A percentile compares a stretch with the other conserved stretches of the same genome.
Evolutionary conservation across 2,888 invertebrate species (phyloP).

Genomic region (Caenorhabditis doughertyi): DNA sequence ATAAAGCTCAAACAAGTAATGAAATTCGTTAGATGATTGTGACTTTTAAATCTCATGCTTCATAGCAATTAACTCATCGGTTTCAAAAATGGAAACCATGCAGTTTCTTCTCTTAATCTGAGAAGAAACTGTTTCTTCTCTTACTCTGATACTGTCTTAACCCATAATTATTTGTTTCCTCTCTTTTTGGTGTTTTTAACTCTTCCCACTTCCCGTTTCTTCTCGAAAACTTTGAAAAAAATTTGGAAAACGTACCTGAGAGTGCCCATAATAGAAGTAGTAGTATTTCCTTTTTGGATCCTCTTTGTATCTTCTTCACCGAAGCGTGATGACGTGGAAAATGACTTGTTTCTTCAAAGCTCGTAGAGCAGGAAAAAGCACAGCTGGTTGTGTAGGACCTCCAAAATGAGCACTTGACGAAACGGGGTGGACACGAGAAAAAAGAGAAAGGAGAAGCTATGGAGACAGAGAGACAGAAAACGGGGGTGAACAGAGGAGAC

Average conservation of each 20-base stretch:
- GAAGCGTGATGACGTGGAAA: constrained; percentile 51
- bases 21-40: too few relatives aligned
- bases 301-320: constrained; percentile 26
- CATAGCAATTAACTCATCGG: too few relatives aligned
- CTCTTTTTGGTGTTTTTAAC: neutral
- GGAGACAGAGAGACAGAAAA: constrained; percentile 32
- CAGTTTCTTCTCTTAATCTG: too few relatives aligned
- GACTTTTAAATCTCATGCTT: too few relatives aligned
- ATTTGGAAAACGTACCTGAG: constrained; percentile 37
- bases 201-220: neutral
- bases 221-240: neutral
- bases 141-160: too few relatives aligned
- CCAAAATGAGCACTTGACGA: constrained; percentile 61
- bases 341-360: constrained; percentile 22
- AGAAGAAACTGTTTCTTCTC: too few relatives aligned
- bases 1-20: too few relatives aligned
- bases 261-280: constrained; percentile 45
- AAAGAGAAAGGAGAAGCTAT: constrained; percentile 6
- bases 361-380: constrained; percentile 38
- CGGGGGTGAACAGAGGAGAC: constrained; percentile 16
- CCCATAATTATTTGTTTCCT: too few relatives aligned
- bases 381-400: constrained; percentile 42
- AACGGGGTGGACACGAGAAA: neutral
- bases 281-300: constrained; percentile 25
- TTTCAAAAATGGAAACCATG: too few relatives aligned